Base-by-base conservation (phyloP, 2,113 vertebrate species). In the Oreotrochilus melanogaster region DNA sequence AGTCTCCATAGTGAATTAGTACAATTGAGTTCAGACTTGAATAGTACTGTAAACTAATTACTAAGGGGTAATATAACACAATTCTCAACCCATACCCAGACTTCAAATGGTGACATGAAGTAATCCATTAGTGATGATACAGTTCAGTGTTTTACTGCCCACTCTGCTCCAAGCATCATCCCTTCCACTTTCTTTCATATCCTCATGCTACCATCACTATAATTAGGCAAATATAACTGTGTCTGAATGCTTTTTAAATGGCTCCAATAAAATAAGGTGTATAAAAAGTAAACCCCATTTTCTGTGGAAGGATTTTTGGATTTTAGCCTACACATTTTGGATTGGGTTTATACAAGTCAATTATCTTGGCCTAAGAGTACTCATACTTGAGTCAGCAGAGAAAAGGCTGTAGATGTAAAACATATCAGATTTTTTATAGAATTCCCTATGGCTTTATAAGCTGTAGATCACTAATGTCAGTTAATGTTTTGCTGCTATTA, bases 381-480 rank as follows among this genome's bases (percentile, higher is more conserved):
- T 24, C 21, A 21, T 4, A 72, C 35, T 12, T 76, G 39, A 86
- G 8, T 7, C 33, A 78, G 27, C 30, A 31, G 7, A 78, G 14
- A 62, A 53, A 48, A 58, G 21, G 42, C 56, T 81, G 35, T n/a
- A 72, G 43, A 6, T 3, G 12, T 35, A 78, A 81, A 18, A 57
- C 7, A 30, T 11, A 66, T 4, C 25, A 61, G 50, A 61, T 66
- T 57, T 66, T 15, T 35, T 51, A 90, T 4, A 0, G 0, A 65
- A 53, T n/a, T 60, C 31, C 39, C 14, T 69, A 53, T 64, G n/a
- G 28, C 15, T 91, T 79, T 72, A 45, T 35, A 69, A 84, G 10
- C 15, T 61, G 11, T 19, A 84, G 25, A 11, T 78, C 24, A 78
- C 9, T 78, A 66, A 35, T 21, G 74, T 5, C 42, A 81, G 31